Base-by-base conservation (phyloP, 1,140 invertebrate genomes). In the Lerema accius region DNA sequence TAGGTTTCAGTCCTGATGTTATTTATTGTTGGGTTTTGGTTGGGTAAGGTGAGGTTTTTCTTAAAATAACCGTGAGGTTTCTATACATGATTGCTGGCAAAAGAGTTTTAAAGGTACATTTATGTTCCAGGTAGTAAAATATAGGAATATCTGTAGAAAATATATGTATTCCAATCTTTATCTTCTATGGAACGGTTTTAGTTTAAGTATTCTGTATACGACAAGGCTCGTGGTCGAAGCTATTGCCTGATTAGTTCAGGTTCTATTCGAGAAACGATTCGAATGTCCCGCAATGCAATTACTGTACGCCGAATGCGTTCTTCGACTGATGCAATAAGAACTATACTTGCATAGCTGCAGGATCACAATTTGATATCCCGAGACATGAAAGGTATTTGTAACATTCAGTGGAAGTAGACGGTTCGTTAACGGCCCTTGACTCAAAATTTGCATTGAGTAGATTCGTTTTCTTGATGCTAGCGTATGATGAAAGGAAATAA, bases 171-270 rank as follows among this genome's bases (percentile, higher is more conserved):
- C 42, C 17, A 58, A 58, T 58, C 53, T 58, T 58, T 58, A 46
- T 58, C 53, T 32, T 28, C 53, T 58, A 42, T 26, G 26, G 42
- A n/a, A 26, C 11, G 26, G 14, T 28, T 10, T 13, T 26, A 56
- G 23, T 59, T 48, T 19, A 48, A 59, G 16, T 59, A 59, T 59
- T 59, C 55, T 59, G 55, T 26, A 48, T 59, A 59, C 55, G 23
- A 19, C 49, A 39, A 16, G 4, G 11, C 23, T 56, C 62, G 56
- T 63, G 53, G 58, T 59, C 49, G 65, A 50, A 76, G 65, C 69
- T 53, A 63, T 77, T 74, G 71, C 63, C 71, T 79, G 76, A 81
- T 81, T 81, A 79, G 76, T 79, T 77, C 70, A 71, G 71, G 74
- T 69, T 67, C 71, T 71, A 68, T 73, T 71, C 63, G 63, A 73